Evolutionary conservation across 2,797 vertebrate genomes (phyloP).

Genomic region (Sebastes baramenuke): DNA sequence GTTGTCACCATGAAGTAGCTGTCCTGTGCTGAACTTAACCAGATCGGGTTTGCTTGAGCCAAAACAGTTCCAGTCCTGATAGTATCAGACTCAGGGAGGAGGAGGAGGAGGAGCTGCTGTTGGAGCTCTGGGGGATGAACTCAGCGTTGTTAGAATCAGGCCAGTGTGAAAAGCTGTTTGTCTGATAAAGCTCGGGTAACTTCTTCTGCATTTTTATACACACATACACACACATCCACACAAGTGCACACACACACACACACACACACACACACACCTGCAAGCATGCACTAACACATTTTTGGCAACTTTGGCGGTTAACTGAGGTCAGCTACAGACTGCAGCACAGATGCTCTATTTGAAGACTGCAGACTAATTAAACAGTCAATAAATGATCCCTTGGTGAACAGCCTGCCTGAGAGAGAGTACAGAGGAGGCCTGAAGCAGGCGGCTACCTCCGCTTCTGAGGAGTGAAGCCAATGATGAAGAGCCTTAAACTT

Average conservation of each 20-base stretch:
- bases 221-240: background rate
- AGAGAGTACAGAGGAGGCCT: background rate
- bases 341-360: conserved; percentile 60
- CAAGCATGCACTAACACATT: conserved; percentile 3
- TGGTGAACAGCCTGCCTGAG: conserved; percentile 30
- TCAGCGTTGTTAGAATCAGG: conserved; percentile 41
- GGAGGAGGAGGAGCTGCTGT: background rate
- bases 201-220: conserved; percentile 9
- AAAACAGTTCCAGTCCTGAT: conserved; percentile 25
- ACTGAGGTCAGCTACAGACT: conserved; percentile 47
- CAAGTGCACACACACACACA: background rate
- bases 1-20: conserved; percentile 4
- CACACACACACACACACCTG: too few relatives aligned
- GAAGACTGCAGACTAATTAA: conserved; percentile 74
- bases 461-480: too few relatives aligned
- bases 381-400: conserved; percentile 72
- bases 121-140: conserved; percentile 12
- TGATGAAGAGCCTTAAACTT: too few relatives aligned
- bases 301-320: conserved; percentile 33
- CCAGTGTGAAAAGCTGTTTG: conserved; percentile 40
- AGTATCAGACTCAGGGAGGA: conserved; percentile 28
- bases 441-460: background rate
- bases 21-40: conserved; percentile 36
- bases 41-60: conserved; percentile 39
- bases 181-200: conserved; percentile 43